These are phyloP conservation scores for Callyntrura guangdongensis DNA, from an alignment of 2,888 invertebrate genomes.

Conservation along the genomic window DNA sequence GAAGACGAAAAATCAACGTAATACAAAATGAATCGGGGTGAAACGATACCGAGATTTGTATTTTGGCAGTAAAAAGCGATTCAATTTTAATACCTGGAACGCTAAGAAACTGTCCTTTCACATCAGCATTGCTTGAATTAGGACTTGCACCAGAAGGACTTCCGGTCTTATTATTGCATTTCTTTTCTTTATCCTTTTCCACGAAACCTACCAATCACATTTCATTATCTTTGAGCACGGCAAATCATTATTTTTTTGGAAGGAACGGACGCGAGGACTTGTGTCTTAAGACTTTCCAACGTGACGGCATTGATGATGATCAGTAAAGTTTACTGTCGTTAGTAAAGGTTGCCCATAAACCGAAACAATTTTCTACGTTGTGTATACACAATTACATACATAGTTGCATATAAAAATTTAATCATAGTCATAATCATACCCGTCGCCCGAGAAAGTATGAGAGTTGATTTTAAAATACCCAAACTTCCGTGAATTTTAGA, in stretches of 20 bases:
- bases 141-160: conserved; percentile 83
- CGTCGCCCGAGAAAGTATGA: neutral
- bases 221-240: conserved; percentile 53
- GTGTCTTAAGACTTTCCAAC: neutral
- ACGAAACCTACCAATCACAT: conserved; percentile 82
- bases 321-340: too few relatives aligned
- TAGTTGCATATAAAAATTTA: neutral
- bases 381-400: neutral
- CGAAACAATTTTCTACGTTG: neutral
- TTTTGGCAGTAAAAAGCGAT: conserved; percentile 70
- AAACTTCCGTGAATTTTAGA: neutral
- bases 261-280: neutral
- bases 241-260: neutral
- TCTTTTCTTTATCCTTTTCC: conserved; percentile 83
- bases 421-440: neutral
- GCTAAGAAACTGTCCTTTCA: conserved; percentile 88
- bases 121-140: conserved; percentile 86
- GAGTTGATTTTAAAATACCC: neutral
- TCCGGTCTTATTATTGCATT: conserved; percentile 80
- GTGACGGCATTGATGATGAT: neutral
- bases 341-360: neutral
- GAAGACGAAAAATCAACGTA: neutral
- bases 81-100: conserved; percentile 87
- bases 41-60: conserved; percentile 70
- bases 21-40: neutral